Base-by-base conservation (phyloP, 2,797 vertebrate genomes). In the Steatocranus sp. region DNA sequence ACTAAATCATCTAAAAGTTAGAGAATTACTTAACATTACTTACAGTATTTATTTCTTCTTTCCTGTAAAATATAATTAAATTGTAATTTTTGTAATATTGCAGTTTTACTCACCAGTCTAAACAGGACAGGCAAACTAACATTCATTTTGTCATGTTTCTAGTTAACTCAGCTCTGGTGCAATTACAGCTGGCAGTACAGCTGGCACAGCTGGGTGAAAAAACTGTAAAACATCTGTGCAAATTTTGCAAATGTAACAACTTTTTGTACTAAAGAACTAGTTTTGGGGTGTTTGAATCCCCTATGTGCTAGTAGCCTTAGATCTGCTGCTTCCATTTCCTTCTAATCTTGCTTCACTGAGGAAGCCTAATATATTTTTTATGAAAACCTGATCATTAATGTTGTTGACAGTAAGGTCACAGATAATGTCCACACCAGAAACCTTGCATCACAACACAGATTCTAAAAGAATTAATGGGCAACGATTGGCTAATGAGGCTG, bases 401-500 rank as follows among this genome's bases (percentile, higher is more conserved):
- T 76, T 78, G 36, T 34, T 75, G 32, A 56, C 66, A 76, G 78
- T 78, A 38, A 83, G 79, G 78, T 82, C 66, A 30, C 51, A 50
- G 76, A 83, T 83, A 75, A 83, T 11, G 61, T 83, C 80, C 77
- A 79, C 83, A 75, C 15, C 63, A 49, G 58, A 76, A 79, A 83
- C 75, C 76, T 75, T 63, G 85, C 84, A 81, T 76, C 75, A 74
- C 80, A 82, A 61, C 81, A 82, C 68, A 2, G 30, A 53, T 74
- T 84, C 85, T 80, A 61, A 85, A 25, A 74, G 79, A 91, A 88
- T 88, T 86, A 87, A 91, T 91, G 86, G 78, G 79, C 77, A 88
- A 76, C 3, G 3, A 79, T 84, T 38, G 68, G 77, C 76, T 90
- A 93, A 93, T 93, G 88, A 91, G 88, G 86, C 90, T 86, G 86